Evolutionary conservation across 2,797 vertebrate genomes (phyloP).

Genomic region (Varecia variegata): DNA sequence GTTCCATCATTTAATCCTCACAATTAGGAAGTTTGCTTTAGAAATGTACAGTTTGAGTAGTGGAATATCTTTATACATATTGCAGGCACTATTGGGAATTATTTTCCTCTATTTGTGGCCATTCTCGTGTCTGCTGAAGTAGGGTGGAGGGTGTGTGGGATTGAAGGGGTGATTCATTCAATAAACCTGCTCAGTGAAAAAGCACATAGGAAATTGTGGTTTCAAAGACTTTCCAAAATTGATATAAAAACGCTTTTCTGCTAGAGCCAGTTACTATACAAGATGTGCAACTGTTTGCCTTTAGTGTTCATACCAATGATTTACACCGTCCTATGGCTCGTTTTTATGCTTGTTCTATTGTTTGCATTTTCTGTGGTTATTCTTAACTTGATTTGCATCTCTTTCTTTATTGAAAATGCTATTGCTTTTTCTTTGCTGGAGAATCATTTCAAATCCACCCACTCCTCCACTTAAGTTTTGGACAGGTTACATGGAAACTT

Average conservation of each 20-base stretch:
- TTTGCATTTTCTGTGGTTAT: background rate
- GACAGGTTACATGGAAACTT: background rate
- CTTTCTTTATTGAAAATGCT: background rate
- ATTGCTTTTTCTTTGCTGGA: background rate
- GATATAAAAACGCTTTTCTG: background rate
- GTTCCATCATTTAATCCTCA: background rate
- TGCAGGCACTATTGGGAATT: background rate
- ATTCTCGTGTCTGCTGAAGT: background rate
- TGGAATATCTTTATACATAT: background rate
- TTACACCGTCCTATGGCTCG: background rate
- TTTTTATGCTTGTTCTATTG: background rate
- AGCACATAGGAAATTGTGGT: background rate
- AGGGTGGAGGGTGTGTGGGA: background rate
- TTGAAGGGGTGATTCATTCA: background rate
- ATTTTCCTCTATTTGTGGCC: background rate
- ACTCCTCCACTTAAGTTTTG: background rate
- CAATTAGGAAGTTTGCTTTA: background rate
- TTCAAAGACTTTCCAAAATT: background rate
- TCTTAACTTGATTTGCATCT: background rate
- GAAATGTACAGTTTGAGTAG: background rate
- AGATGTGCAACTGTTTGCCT: background rate
- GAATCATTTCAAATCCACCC: background rate
- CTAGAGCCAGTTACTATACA: accelerated
- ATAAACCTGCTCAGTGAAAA: background rate
- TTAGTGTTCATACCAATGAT: background rate